Evolutionary conservation across 2,113 vertebrate species (phyloP).

Genomic region (Myotis yumanensis): DNA sequence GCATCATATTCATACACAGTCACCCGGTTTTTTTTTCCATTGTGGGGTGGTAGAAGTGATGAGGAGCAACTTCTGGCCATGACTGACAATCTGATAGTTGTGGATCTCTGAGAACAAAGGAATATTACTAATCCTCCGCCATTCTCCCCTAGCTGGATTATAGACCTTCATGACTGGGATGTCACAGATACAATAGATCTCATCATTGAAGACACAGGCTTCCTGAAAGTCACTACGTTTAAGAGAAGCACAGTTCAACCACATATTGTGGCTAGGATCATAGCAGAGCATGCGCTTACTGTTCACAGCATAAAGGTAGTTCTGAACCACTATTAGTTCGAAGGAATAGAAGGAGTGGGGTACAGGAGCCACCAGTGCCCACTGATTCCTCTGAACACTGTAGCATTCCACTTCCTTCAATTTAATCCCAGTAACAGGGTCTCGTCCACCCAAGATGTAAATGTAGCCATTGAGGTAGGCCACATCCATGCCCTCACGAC

Average conservation of each 20-base stretch:
- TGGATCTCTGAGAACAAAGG: constrained; percentile 89
- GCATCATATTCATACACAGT: constrained; percentile 91
- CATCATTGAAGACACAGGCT: constrained; percentile 91
- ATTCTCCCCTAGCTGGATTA: constrained; percentile 89
- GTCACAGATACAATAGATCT: constrained; percentile 92
- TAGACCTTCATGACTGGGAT: constrained; percentile 92
- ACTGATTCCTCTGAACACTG: constrained; percentile 91
- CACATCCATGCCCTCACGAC: constrained; percentile 90
- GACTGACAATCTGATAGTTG: constrained; percentile 91
- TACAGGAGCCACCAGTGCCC: constrained; percentile 89
- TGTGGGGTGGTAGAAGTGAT: constrained; percentile 89
- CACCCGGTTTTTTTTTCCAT: constrained; percentile 91
- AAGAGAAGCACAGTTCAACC: constrained; percentile 90
- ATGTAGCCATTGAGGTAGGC: constrained; percentile 91
- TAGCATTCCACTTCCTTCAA: constrained; percentile 93
- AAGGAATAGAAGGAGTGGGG: constrained; percentile 91
- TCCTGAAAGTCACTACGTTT: constrained; percentile 91
- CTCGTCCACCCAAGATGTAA: constrained; percentile 89
- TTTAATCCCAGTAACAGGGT: constrained; percentile 86
- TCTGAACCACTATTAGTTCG: constrained; percentile 88
- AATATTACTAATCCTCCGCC: constrained; percentile 89
- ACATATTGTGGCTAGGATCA: constrained; percentile 89
- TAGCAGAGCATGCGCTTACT: constrained; percentile 91
- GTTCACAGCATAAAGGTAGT: constrained; percentile 91
- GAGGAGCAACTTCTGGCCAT: constrained; percentile 87